Conservation (phyloP, 2,113 vertebrate genomes). For the Steatornis caripensis region DNA sequence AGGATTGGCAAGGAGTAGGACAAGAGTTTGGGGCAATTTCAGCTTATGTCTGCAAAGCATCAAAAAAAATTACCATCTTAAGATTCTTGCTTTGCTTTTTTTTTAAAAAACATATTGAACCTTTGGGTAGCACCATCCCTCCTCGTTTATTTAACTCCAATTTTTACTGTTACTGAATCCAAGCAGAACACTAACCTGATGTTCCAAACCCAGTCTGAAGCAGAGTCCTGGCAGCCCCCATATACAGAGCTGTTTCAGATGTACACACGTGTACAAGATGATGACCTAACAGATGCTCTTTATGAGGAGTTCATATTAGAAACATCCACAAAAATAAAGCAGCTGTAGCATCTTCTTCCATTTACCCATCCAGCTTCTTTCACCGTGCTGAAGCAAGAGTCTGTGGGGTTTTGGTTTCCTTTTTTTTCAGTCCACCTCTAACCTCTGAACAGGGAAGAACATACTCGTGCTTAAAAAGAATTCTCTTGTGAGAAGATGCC, state of each 20-base stretch:
- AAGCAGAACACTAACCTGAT: neutral
- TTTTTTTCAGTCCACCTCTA: neutral
- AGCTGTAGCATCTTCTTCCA: neutral
- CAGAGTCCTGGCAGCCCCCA: neutral
- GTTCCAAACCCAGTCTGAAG: neutral
- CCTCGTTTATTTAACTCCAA: neutral
- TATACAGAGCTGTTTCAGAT: neutral
- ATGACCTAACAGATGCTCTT: neutral
- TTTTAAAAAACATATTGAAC: neutral
- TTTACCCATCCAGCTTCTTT: neutral
- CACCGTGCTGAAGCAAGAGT: neutral
- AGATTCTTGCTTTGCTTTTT: neutral
- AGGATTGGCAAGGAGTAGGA: neutral
- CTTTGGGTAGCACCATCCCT: neutral
- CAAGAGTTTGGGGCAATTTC: neutral
- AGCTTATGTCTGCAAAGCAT: neutral
- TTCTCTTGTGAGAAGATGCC: neutral
- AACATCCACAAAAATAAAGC: neutral
- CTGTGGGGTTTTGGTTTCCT: neutral
- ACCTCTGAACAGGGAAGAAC: neutral
- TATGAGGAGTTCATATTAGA: neutral
- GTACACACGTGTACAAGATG: no score
- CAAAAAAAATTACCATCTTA: neutral
- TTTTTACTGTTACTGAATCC: neutral
- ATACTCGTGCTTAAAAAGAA: neutral